Percentiles rank a stretch among this genome's conserved stretches.
Evolutionary conservation across 2,113 vertebrate genomes (phyloP).

Genomic region (Chunga burmeisteri): DNA sequence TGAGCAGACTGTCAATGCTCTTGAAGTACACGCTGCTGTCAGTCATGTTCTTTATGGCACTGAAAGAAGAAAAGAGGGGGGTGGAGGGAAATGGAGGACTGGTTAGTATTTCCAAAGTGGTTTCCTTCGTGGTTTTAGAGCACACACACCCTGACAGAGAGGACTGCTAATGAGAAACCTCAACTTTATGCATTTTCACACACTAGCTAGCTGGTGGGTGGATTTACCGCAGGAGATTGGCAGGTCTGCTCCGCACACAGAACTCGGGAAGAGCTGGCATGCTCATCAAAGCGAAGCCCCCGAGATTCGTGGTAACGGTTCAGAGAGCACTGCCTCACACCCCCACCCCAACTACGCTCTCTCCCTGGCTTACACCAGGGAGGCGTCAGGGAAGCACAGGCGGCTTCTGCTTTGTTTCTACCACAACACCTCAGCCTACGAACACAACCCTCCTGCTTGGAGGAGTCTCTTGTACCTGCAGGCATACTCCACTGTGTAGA

Average conservation of each 20-base stretch:
- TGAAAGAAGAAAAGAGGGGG: conserved; percentile 22
- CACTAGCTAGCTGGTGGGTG: not conserved
- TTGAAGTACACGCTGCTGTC: conserved; percentile 93
- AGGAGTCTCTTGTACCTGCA: conserved; percentile 81
- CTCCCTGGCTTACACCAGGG: not conserved
- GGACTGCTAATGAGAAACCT: not conserved
- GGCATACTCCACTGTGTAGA: conserved; percentile 95
- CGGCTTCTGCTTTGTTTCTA: not conserved
- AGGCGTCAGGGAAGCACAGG: not conserved
- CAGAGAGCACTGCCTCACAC: not conserved
- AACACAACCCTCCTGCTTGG: not conserved
- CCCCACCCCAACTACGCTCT: fast-evolving
- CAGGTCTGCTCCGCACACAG: not conserved
- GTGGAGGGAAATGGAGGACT: too few relatives aligned
- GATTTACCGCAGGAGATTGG: not conserved
- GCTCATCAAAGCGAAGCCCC: not conserved
- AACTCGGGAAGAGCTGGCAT: not conserved
- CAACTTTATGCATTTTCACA: not conserved
- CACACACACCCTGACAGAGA: too few relatives aligned
- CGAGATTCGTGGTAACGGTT: not conserved
- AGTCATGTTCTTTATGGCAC: conserved; percentile 92
- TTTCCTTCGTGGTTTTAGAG: fast-evolving
- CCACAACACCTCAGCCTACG: not conserved
- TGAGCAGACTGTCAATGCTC: conserved; percentile 89
- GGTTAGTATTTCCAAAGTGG: not conserved